Percentiles rank a stretch among this genome's conserved stretches.
Conservation (phyloP, 1,140 invertebrate genomes). For the Drosophila tristis region DNA sequence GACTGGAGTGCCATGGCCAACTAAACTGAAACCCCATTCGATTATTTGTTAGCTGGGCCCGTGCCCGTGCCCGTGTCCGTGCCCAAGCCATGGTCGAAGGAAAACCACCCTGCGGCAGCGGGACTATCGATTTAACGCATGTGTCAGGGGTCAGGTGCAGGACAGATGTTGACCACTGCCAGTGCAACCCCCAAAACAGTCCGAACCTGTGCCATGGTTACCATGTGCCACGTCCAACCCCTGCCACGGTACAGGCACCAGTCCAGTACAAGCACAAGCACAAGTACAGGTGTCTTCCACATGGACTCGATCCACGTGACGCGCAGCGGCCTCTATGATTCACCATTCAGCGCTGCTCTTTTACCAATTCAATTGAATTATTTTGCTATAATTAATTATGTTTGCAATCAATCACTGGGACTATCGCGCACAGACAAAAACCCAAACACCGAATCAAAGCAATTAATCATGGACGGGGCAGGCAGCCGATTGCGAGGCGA, state of each 20-base stretch:
- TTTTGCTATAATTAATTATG: slow-evolving; percentile 37
- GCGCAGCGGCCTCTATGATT: slow-evolving; percentile 9
- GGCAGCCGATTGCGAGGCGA: slow-evolving; percentile 43
- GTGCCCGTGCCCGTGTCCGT: background rate
- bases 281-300: slow-evolving; percentile 12
- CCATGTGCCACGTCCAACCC: slow-evolving; percentile 20
- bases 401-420: slow-evolving; percentile 38
- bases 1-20: slow-evolving; percentile 65
- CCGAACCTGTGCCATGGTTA: slow-evolving; percentile 53
- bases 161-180: slow-evolving; percentile 57
- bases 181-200: slow-evolving; percentile 49
- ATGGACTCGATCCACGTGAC: slow-evolving; percentile 8
- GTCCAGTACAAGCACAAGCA: too few relatives aligned
- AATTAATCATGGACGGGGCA: slow-evolving; percentile 41
- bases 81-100: too few relatives aligned
- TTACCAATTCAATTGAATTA: slow-evolving; percentile 6
- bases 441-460: slow-evolving; percentile 18
- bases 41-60: background rate
- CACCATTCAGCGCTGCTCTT: background rate
- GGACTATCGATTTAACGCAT: slow-evolving; percentile 49
- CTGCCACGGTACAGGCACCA: slow-evolving; percentile 3
- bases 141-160: slow-evolving; percentile 41
- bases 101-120: slow-evolving; percentile 7
- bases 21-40: slow-evolving; percentile 27
- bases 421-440: slow-evolving; percentile 19